Base-by-base conservation (phyloP, 2,888 invertebrate species). In the Lamellibrachia columna region DNA sequence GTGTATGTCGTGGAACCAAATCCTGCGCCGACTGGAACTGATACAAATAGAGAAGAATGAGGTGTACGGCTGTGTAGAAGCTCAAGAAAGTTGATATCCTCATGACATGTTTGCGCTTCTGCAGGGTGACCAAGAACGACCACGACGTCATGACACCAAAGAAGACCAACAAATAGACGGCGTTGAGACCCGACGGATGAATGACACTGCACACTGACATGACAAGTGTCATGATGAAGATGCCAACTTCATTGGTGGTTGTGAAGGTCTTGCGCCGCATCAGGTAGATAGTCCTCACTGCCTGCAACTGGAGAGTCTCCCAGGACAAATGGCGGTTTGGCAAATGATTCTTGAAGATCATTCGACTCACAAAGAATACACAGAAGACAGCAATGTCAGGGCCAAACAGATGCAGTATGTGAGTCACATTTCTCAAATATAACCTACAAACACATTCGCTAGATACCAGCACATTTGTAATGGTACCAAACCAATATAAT, bases 111-210 rank as follows among this genome's bases (percentile, higher is more conserved):
- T 98, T 99, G n/a, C 98, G 98, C 94, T 97, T 97, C 94, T 98
- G 97, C 93, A 99, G 97, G 93, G 98, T 97, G 95, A 97, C 97
- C 95, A 98, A 98, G 95, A 98, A 98, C 52, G 98, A 98, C 96
- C 96, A 96, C 94, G 95, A 94, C 1, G 98, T 98, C 93, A 98
- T 98, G 55, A 98, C 97, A n/a, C 97, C 97, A 95, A 99, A 97
- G 96, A 99, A 99, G 93, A 98, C 97, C 92, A 98, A 95, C 97
- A 98, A 99, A 97, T 99, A 99, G 91, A 99, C 97, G 11, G 98
- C 98, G 90, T 98, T 98, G 52, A 98, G 97, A 58, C 98, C 97
- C 92, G 98, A 98, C 1, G 99, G 99, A 91, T 98, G 97, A 96
- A 98, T 97, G 93, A 98, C 97, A 0, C 98, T 98, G 9, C 95